These are phyloP conservation scores for Panopea generosa DNA, from an alignment of 2,888 invertebrate genomes.

Conservation along the genomic window DNA sequence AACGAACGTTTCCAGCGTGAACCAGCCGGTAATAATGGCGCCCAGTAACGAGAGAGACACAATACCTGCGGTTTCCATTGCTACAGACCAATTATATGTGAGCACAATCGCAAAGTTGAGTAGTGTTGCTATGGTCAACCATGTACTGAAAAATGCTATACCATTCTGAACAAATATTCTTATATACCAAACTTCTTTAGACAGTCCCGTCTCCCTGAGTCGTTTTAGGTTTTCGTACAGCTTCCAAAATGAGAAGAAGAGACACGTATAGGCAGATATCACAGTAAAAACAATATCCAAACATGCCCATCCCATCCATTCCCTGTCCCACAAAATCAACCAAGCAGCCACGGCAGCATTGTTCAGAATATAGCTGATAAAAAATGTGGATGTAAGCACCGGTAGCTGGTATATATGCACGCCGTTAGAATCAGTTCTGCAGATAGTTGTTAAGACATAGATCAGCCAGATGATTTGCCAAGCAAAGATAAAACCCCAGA, in stretches of 20 bases:
- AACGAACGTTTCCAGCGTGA: slow-evolving; percentile 74
- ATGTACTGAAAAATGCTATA: slow-evolving; percentile 79
- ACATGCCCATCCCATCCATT: slow-evolving; percentile 65
- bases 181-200: slow-evolving; percentile 76
- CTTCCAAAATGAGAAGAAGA: slow-evolving; percentile 69
- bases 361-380: slow-evolving; percentile 71
- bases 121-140: slow-evolving; percentile 79
- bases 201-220: slow-evolving; percentile 58
- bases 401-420: slow-evolving; percentile 72
- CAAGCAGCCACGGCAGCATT: slow-evolving; percentile 76
- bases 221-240: slow-evolving; percentile 68
- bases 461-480: slow-evolving; percentile 76
- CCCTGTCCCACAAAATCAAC: slow-evolving; percentile 78
- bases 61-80: slow-evolving; percentile 64
- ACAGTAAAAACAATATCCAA: slow-evolving; percentile 64
- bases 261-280: slow-evolving; percentile 70
- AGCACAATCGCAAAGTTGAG: slow-evolving; percentile 77
- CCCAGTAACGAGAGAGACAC: slow-evolving; percentile 71
- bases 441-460: slow-evolving; percentile 73
- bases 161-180: slow-evolving; percentile 82
- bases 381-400: slow-evolving; percentile 70
- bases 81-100: slow-evolving; percentile 63
- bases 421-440: slow-evolving; percentile 67
- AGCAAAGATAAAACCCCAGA: slow-evolving; percentile 75
- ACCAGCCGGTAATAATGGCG: slow-evolving; percentile 72